Evolutionary conservation across 2,797 vertebrate species (phyloP).

Genomic region (Microctenopoma steveboyesi): DNA sequence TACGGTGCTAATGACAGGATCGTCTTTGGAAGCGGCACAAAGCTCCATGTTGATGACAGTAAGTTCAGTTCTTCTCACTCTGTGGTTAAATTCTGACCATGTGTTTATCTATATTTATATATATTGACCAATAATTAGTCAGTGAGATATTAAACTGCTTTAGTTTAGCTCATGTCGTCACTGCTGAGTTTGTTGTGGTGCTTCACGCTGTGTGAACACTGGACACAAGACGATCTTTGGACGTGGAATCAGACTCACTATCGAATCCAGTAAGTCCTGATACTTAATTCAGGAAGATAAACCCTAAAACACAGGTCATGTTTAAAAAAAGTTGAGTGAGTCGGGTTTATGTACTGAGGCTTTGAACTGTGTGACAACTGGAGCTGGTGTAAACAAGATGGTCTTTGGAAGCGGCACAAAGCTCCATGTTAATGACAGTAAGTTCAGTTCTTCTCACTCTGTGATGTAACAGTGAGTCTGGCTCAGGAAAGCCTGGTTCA

Average conservation of each 20-base stretch:
- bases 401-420: neutral
- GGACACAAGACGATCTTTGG: slow-evolving; percentile 1
- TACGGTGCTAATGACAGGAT: slow-evolving; percentile 7
- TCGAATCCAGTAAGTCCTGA: slow-evolving; percentile 24
- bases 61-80: slow-evolving; percentile 16
- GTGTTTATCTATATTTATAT: too few relatives aligned
- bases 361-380: neutral
- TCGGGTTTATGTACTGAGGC: too few relatives aligned
- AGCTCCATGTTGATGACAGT: slow-evolving; percentile 43
- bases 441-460: slow-evolving; percentile 7
- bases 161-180: neutral
- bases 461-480: too few relatives aligned
- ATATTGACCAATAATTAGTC: neutral
- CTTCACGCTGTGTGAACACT: slow-evolving; percentile 16
- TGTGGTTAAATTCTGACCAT: neutral
- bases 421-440: slow-evolving; percentile 45
- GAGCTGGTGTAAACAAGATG: too few relatives aligned
- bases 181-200: slow-evolving; percentile 19
- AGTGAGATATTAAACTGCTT: neutral
- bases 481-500: too few relatives aligned
- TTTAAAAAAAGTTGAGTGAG: neutral
- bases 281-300: too few relatives aligned
- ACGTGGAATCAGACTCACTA: slow-evolving; percentile 7
- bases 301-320: too few relatives aligned
- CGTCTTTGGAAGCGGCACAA: slow-evolving; percentile 49